phyloP scores from a whole-genome alignment of 2,888 invertebrate species.

The Adelphocoris suturalis region DNA sequence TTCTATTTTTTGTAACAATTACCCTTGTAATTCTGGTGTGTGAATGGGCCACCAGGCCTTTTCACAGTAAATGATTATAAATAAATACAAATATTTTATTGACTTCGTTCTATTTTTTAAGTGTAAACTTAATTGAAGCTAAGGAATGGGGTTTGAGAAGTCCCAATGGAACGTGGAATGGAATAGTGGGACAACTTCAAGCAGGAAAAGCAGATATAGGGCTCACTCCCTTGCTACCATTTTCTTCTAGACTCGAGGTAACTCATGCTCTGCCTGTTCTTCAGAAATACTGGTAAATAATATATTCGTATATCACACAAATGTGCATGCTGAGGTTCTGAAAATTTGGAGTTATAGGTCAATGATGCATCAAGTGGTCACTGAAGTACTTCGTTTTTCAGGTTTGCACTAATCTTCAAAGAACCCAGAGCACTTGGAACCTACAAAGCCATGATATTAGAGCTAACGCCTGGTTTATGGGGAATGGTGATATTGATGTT shows the following conservation, averaged over 20 bases:
- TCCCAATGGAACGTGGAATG: slow-evolving; percentile 71
- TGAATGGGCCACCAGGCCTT: no score
- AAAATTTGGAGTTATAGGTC: not conserved
- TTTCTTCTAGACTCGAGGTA: slow-evolving; percentile 36
- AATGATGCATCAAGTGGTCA: no score
- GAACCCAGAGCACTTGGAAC: slow-evolving; percentile 80
- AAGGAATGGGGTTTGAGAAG: slow-evolving; percentile 74
- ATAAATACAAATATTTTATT: no score
- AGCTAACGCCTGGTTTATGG: slow-evolving; percentile 72
- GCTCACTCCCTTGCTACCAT: slow-evolving; percentile 71
- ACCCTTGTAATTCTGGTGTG: no score
- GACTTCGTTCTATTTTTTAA: not conserved
- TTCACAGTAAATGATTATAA: no score
- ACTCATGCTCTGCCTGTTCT: slow-evolving; percentile 41
- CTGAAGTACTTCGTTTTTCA: slow-evolving; percentile 75
- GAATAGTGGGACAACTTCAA: slow-evolving; percentile 74
- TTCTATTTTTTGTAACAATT: no score
- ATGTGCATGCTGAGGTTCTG: not conserved
- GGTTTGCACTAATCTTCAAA: slow-evolving; percentile 85
- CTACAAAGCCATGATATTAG: slow-evolving; percentile 73
- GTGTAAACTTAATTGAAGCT: slow-evolving; percentile 72
- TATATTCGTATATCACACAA: not conserved
- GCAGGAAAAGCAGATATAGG: slow-evolving; percentile 74
- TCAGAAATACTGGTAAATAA: slow-evolving; percentile 43
- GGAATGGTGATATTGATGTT: not conserved